phyloP scores from a whole-genome alignment of 2,113 vertebrate species.

The Aplodontia rufa region DNA sequence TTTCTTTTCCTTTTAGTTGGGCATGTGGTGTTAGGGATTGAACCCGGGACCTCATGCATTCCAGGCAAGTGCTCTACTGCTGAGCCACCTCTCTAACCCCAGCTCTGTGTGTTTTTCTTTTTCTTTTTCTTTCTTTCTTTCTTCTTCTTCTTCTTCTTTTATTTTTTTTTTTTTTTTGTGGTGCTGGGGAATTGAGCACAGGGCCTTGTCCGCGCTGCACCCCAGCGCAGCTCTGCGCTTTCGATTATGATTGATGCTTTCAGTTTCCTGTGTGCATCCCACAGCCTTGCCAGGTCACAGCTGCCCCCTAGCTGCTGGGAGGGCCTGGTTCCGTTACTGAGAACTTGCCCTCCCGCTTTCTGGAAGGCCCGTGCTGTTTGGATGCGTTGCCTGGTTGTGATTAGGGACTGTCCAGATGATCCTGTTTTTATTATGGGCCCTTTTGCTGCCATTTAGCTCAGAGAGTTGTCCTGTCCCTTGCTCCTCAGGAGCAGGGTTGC shows the following conservation, averaged over 20 bases:
- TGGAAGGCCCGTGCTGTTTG: neutral
- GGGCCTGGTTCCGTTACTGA: neutral
- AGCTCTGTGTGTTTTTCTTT: too few species aligned
- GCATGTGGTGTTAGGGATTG: neutral
- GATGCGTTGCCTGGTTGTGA: neutral
- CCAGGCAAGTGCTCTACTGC: too few species aligned
- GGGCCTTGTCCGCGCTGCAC: neutral
- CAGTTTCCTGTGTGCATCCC: neutral
- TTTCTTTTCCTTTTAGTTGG: neutral
- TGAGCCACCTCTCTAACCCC: too few species aligned
- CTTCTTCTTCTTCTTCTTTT: too few species aligned
- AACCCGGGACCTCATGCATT: neutral
- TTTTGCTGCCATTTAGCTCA: neutral
- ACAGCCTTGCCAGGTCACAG: accelerated
- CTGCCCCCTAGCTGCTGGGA: neutral
- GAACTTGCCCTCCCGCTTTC: neutral
- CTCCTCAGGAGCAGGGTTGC: too few species aligned
- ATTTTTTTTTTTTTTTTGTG: too few species aligned
- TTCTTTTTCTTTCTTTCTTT: too few species aligned
- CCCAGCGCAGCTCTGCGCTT: neutral
- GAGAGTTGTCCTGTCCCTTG: neutral
- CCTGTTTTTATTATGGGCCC: neutral
- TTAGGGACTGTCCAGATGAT: neutral
- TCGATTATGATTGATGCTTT: slow-evolving; percentile 55
- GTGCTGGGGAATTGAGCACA: too few species aligned